Base-by-base conservation (phyloP, 2,797 vertebrate genomes). In the Ceyx erithaca region DNA sequence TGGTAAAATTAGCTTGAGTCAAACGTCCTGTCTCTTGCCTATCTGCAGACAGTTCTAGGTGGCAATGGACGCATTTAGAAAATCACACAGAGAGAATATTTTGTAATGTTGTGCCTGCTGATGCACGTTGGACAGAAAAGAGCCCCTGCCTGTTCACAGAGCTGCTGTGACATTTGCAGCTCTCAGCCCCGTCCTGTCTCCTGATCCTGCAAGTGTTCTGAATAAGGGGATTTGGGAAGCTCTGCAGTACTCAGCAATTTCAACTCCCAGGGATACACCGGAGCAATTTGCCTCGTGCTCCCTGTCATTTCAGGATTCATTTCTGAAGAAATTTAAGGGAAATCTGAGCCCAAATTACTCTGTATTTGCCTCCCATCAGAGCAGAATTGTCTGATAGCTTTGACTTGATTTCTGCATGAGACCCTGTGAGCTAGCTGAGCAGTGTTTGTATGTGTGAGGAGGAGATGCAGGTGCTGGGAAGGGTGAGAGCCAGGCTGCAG, bases 171-270 rank as follows among this genome's bases (percentile, higher is more conserved):
- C 14, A 3, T 18, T 61, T 66, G 33, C 67, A 62, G 22, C 51
- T 28, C 80, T 40, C 82, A 80, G 37, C 45, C 67, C 46, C 15
- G 69, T 59, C 80, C 80, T 0, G 0, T 54, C 54, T 23, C 2
- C 31, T 21, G 4, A 0, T 26, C 21, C 18, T 88, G 77, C 14
- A 30, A 4, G 45, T 68, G 75, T 62, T 80, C 89, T 69, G 67
- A 73, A 72, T 85, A 77, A 93, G 71, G 54, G 85, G 90, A 94
- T 95, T 80, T 93, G 72, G 91, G 73, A 14, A 66, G 40, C 73
- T 89, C 87, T 92, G 93, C 90, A 62, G 4, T 17, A 25, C 58
- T 93, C 90, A 78, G 94, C 89, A 85, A 61, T 89, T 93, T 71
- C 72, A 43, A 49, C 90, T 92, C 82, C 85, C 49, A 14, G n/a